Base-by-base conservation (phyloP, 1,140 invertebrate genomes). In the Branchinecta lynchi region DNA sequence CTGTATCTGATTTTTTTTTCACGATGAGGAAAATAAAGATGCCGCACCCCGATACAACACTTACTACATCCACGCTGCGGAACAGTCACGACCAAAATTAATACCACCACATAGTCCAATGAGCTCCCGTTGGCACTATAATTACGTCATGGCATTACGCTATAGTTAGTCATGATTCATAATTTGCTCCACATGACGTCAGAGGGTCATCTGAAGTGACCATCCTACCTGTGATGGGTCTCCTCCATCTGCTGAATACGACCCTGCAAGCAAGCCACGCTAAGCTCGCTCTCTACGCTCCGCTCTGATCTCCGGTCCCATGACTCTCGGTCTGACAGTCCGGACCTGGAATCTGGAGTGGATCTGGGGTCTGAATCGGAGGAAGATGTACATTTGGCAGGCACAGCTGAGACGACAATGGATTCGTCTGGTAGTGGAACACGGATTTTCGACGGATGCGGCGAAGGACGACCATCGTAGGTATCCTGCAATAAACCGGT, bases 231-330 rank as follows among this genome's bases (percentile, higher is more conserved):
- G 76, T 90, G 89, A 75, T 90, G 88, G 17, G 86, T 89, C 78
- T 91, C 89, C 77, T 90, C 88, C 88, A 91, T 90, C 79, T 95
- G 91, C 73, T 91, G 82, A 73, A 95, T 93, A 74, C 90, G 85
- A 76, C 95, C 92, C 78, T 95, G 92, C 51, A 96, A 81, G 78
- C 92, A 93, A 3, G 91, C 90, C 69, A 95, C 89, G 9, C 92
- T 93, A 15, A 93, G 86, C 78, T 94, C 91, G 76, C 89, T 91
- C 32, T 89, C 82, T 43, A 88, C 90, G 69, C 87, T 87, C 17
- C 84, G 78, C n/a, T 68, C 68, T 8, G 68, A 60, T 60, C 51
- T 60, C 17, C 51, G 51, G 17, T 60, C 51, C 51, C 51, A 60
- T 3, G 51, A 60, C 6, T 60, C 51, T 12, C 51, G 51, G 17